A percentile compares a stretch with the other conserved stretches of the same genome.
Evolutionary conservation across 1,140 invertebrate species (phyloP).

Genomic region (Aradophagus sp.): DNA sequence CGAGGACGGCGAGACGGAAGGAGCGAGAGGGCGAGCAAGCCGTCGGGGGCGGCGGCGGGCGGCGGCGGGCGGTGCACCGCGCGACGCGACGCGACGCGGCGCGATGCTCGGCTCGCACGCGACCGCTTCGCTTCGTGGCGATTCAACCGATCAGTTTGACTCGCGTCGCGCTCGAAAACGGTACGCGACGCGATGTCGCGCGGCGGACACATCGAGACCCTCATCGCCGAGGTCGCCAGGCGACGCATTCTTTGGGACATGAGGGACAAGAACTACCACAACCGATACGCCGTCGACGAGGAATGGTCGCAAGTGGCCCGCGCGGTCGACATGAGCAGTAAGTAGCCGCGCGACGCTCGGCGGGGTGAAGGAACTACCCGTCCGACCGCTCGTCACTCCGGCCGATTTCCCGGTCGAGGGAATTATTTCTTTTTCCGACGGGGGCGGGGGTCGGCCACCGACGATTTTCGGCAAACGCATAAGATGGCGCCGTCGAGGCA

Average conservation of each 20-base stretch:
- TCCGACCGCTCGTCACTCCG: too few species aligned
- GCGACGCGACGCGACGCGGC: constrained; percentile 46
- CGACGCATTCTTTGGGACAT: constrained; percentile 52
- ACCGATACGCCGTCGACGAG: constrained; percentile 53
- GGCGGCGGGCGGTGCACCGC: constrained; percentile 29
- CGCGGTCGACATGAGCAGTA: constrained; percentile 52
- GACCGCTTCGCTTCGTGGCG: constrained; percentile 43
- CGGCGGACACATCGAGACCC: constrained; percentile 45
- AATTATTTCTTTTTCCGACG: too few species aligned
- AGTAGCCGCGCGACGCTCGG: too few species aligned
- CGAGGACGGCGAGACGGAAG: not conserved
- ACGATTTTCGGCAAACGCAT: too few species aligned
- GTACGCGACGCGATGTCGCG: constrained; percentile 51
- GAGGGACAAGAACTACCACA: constrained; percentile 58
- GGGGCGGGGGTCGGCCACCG: too few species aligned
- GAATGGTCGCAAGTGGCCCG: constrained; percentile 52
- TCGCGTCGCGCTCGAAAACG: constrained; percentile 47
- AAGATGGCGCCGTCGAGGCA: too few species aligned
- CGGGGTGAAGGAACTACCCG: too few species aligned
- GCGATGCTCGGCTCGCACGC: constrained; percentile 51
- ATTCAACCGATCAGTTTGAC: constrained; percentile 44
- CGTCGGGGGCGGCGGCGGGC: constrained; percentile 1
- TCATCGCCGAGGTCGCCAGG: constrained; percentile 42
- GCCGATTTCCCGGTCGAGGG: too few species aligned
- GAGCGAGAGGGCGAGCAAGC: constrained; percentile 15